Evolutionary conservation across 1,140 invertebrate genomes (phyloP).

Genomic region (Bombus consobrinus): DNA sequence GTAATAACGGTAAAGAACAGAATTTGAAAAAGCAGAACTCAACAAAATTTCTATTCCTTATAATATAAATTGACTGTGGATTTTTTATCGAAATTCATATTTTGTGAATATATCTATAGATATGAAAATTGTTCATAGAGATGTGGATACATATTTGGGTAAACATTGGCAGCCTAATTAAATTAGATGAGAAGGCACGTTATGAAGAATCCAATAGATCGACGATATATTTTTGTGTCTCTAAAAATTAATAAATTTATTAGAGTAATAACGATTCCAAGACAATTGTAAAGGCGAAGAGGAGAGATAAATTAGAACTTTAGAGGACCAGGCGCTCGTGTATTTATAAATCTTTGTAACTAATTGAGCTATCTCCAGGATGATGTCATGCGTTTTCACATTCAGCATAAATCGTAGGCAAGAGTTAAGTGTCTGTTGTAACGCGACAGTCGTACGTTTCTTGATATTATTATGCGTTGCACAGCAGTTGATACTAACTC

Average conservation of each 20-base stretch:
- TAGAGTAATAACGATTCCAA: neutral
- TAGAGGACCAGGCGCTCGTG: neutral
- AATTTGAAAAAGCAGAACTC: neutral
- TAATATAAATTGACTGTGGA: too few species aligned
- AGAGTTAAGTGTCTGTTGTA: conserved; percentile 35
- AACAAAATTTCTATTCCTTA: too few species aligned
- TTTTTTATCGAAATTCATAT: too few species aligned
- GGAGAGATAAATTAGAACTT: neutral
- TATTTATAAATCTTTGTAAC: conserved; percentile 46
- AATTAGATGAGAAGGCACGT: too few species aligned
- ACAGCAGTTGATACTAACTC: conserved; percentile 14
- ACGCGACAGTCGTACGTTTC: conserved; percentile 22
- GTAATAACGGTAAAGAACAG: too few species aligned
- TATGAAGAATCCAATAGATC: too few species aligned
- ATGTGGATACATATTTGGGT: too few species aligned
- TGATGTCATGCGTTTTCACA: conserved; percentile 45
- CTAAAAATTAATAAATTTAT: too few species aligned
- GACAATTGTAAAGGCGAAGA: neutral
- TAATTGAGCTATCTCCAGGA: conserved; percentile 39
- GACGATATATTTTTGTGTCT: too few species aligned
- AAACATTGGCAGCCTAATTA: too few species aligned
- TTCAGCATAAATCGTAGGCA: conserved; percentile 50
- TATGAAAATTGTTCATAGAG: too few species aligned
- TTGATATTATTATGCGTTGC: conserved; percentile 39
- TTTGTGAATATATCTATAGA: too few species aligned